Conservation (phyloP, 2,797 vertebrate species). For the Manis pentadactyla region DNA sequence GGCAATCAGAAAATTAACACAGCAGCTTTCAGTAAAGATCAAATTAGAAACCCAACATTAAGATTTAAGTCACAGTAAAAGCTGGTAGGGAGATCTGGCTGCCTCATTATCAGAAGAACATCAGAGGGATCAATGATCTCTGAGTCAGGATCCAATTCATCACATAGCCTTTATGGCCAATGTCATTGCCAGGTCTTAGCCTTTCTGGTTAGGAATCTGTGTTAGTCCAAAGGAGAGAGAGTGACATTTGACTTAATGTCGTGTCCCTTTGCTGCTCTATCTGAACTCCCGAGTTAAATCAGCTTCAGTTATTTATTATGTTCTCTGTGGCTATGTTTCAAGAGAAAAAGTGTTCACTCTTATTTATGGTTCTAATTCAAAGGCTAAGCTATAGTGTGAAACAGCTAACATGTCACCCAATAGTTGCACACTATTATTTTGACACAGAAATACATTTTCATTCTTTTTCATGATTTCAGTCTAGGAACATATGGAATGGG, state of each 20-base stretch:
- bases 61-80: neutral
- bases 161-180: neutral
- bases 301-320: neutral
- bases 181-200: neutral
- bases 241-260: constrained; percentile 55
- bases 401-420: neutral
- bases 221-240: neutral
- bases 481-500: constrained; percentile 65
- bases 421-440: constrained; percentile 13
- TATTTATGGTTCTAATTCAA: constrained; percentile 17
- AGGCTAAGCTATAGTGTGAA: neutral
- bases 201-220: constrained; percentile 27
- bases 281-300: neutral
- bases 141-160: neutral
- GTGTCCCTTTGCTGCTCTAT: neutral
- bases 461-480: constrained; percentile 65
- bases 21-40: neutral
- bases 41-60: neutral
- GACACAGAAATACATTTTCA: neutral
- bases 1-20: neutral
- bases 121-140: neutral
- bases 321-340: constrained; percentile 3
- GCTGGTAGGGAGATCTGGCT: neutral
- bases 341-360: neutral
- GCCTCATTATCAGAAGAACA: neutral